These are phyloP conservation scores for Muscicapa adusta DNA, from an alignment of 2,113 vertebrate genomes.

Conservation along the genomic window DNA sequence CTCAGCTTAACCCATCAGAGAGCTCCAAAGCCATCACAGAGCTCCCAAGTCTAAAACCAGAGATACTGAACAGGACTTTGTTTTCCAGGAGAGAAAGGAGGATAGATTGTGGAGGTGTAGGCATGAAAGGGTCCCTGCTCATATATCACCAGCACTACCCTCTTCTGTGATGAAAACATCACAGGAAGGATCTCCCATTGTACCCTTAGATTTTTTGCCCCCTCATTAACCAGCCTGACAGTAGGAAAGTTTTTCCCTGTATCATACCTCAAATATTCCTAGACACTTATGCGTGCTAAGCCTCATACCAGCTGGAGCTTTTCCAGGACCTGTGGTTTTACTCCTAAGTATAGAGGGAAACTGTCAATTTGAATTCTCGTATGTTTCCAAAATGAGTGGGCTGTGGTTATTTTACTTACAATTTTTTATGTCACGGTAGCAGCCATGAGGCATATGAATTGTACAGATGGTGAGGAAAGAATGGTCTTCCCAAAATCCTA, in stretches of 20 bases:
- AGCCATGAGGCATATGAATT: neutral
- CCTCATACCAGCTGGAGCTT: constrained; percentile 19
- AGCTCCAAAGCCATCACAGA: neutral
- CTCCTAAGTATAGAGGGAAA: constrained; percentile 46
- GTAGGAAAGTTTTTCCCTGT: neutral
- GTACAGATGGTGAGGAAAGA: neutral
- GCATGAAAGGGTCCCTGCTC: neutral
- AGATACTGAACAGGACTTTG: neutral
- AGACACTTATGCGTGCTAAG: neutral
- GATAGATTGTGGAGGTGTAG: neutral
- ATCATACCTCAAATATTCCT: constrained; percentile 23
- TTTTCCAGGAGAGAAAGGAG: neutral
- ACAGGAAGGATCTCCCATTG: neutral
- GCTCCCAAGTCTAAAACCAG: neutral
- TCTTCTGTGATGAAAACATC: neutral
- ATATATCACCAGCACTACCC: neutral
- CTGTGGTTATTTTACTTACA: constrained; percentile 23
- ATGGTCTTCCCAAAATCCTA: constrained; percentile 19
- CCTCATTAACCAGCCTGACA: neutral
- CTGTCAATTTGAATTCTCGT: constrained; percentile 16
- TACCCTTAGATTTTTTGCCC: neutral
- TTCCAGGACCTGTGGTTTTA: constrained; percentile 45
- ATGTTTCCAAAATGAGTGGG: constrained; percentile 44
- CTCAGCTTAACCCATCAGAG: neutral
- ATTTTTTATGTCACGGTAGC: constrained; percentile 7